Conservation (phyloP, 1,140 invertebrate species). For the Spodoptera frugiperda region DNA sequence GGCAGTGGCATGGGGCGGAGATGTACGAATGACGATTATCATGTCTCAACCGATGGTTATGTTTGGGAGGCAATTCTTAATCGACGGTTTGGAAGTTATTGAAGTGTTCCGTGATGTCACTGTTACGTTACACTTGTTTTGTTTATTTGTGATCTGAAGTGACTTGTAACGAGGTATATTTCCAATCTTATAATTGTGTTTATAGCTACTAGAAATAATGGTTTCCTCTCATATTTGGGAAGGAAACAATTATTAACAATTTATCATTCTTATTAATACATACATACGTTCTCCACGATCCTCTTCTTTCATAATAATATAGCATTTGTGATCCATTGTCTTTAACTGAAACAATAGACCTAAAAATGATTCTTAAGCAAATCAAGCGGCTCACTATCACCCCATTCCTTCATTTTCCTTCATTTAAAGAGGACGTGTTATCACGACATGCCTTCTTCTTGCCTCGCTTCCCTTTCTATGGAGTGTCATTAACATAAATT, state of each 20-base stretch:
- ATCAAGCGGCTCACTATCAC: conserved; percentile 23
- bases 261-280: no score
- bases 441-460: conserved; percentile 57
- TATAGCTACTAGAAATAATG: no score
- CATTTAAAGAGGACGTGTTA: conserved; percentile 62
- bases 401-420: conserved; percentile 9
- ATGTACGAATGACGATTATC: not conserved
- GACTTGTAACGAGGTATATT: no score
- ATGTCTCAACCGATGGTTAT: not conserved
- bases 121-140: no score
- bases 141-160: no score
- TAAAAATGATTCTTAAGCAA: not conserved
- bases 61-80: not conserved
- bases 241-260: no score
- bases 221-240: no score
- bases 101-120: no score
- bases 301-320: no score
- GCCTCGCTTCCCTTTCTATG: conserved; percentile 58
- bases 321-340: not conserved
- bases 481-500: conserved; percentile 72
- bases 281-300: no score
- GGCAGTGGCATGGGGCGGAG: conserved; percentile 33
- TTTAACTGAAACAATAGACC: not conserved
- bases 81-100: not conserved
- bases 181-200: no score